A percentile compares a stretch with the other conserved stretches of the same genome.
Conservation (phyloP, 2,797 vertebrate species). For the Gallirallus australis region DNA sequence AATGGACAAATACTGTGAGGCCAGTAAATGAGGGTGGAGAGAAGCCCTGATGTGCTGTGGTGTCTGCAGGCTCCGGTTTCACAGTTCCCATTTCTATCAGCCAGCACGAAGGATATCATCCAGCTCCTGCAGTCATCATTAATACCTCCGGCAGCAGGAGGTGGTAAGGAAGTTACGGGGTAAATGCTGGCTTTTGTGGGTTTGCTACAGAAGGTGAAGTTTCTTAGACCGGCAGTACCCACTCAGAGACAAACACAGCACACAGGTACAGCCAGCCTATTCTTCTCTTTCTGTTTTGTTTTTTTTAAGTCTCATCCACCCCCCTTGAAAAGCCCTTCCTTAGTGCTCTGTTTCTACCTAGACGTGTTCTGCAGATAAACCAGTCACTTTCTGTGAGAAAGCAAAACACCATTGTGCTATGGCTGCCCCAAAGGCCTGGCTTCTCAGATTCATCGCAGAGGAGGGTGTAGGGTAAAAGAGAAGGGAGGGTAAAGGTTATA, state of each 20-base stretch:
- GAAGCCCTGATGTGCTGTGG: not conserved
- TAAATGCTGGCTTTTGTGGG: not conserved
- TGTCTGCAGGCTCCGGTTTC: not conserved
- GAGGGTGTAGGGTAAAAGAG: not conserved
- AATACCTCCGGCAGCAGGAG: constrained; percentile 17
- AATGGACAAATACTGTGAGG: not conserved
- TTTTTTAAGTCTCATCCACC: not conserved
- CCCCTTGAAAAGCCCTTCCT: not conserved
- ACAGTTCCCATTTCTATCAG: not conserved
- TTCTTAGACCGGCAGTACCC: not conserved
- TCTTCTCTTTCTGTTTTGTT: not conserved
- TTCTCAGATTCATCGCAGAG: not conserved
- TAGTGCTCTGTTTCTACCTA: not conserved
- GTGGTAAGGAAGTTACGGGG: not conserved
- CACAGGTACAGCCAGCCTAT: not conserved
- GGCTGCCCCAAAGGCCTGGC: not conserved
- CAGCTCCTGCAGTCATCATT: constrained; percentile 15
- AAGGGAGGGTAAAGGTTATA: not conserved
- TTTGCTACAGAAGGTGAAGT: not conserved
- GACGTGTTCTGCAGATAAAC: not conserved
- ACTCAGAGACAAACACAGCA: not conserved
- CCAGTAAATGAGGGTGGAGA: not conserved
- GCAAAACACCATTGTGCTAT: not conserved
- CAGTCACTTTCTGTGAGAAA: not conserved
- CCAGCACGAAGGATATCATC: not conserved